Conservation (phyloP, 1,140 invertebrate genomes). For the Atta texana region DNA sequence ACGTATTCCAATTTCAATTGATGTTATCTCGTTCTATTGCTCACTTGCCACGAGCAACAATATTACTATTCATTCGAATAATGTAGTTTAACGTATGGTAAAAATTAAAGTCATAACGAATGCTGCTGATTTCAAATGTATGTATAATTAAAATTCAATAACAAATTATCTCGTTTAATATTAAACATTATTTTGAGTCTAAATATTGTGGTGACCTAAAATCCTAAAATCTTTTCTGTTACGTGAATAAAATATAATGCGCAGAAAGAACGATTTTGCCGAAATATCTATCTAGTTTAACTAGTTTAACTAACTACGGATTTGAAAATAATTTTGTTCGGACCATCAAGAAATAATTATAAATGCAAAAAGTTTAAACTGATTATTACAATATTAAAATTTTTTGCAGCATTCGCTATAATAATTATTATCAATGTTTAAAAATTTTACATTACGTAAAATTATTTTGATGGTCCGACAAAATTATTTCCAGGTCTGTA, state of each 20-base stretch:
- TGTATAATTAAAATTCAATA: neutral
- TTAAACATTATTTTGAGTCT: neutral
- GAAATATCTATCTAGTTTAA: no score
- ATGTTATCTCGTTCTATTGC: neutral
- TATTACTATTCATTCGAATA: constrained; percentile 29
- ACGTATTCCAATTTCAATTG: constrained; percentile 25
- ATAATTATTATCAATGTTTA: no score
- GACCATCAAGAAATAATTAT: no score
- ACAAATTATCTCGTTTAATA: neutral
- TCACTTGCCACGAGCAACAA: neutral
- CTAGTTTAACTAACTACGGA: no score
- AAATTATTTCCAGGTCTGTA: no score
- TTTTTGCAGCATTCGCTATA: no score
- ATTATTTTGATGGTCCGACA: no score
- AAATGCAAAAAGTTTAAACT: no score
- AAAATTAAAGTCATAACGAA: neutral
- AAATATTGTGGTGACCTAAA: neutral
- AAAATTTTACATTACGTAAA: no score
- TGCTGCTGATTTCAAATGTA: neutral
- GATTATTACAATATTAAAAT: no score
- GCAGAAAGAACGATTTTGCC: no score
- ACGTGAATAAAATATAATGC: neutral
- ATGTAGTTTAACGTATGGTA: neutral
- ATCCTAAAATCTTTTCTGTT: neutral
- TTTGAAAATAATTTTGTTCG: no score